Percentiles rank a stretch among this genome's conserved stretches.
Conservation (phyloP, 2,113 vertebrate species). For the Kryptolebias marmoratus region DNA sequence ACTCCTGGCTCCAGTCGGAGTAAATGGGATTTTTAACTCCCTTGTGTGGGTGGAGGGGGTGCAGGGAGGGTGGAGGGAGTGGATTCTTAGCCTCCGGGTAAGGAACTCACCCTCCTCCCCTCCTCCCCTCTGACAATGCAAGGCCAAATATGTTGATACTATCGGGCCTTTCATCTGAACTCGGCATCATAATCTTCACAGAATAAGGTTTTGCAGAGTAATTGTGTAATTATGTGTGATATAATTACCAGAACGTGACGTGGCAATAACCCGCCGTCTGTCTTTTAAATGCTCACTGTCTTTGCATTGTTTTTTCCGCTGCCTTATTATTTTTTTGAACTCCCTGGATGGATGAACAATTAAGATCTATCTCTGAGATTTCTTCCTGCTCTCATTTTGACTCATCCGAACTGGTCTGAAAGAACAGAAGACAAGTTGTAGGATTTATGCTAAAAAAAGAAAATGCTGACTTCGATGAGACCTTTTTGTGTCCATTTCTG, state of each 20-base stretch:
- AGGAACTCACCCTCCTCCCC: conserved; percentile 64
- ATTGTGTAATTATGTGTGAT: conserved; percentile 64
- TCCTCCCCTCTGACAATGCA: conserved; percentile 68
- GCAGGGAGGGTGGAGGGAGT: conserved; percentile 64
- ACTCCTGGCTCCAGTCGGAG: conserved; percentile 87
- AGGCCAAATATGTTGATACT: conserved; percentile 76
- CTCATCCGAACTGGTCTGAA: neutral
- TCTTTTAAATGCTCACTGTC: conserved; percentile 22
- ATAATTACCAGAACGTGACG: conserved; percentile 59
- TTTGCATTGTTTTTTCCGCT: neutral
- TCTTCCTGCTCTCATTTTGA: neutral
- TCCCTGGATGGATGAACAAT: neutral
- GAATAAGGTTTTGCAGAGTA: conserved; percentile 61
- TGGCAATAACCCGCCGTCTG: conserved; percentile 30
- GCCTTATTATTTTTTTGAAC: conserved; percentile 16
- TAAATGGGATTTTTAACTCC: conserved; percentile 84
- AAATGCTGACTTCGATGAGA: neutral
- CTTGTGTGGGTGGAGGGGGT: conserved; percentile 75
- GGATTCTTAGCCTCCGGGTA: conserved; percentile 73
- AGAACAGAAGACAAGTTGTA: neutral
- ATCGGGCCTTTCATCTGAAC: conserved; percentile 72
- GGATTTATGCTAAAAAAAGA: neutral
- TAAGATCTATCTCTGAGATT: neutral
- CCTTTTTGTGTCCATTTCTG: neutral
- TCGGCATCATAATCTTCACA: conserved; percentile 65